phyloP scores from a whole-genome alignment of 2,888 invertebrate species.

The Cerceris ruficornis region DNA sequence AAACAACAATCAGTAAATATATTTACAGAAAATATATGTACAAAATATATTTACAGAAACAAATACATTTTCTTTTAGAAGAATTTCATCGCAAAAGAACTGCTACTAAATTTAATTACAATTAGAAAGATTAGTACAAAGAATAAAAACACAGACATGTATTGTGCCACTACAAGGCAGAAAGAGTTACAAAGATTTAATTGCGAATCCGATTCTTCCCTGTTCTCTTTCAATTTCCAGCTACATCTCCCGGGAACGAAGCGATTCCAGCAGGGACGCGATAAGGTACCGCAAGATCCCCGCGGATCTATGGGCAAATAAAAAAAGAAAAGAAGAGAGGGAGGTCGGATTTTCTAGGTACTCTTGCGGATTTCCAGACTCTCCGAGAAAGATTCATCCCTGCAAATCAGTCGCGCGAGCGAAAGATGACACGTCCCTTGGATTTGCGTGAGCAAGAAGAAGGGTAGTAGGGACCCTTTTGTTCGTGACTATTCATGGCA shows the following conservation, averaged over 20 bases:
- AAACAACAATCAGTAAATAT: too few relatives aligned
- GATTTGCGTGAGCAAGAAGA: slow-evolving; percentile 43
- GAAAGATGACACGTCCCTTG: slow-evolving; percentile 57
- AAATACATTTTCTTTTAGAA: too few relatives aligned
- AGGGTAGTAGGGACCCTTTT: slow-evolving; percentile 34
- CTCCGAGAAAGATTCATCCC: slow-evolving; percentile 56
- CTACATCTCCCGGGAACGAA: slow-evolving; percentile 13
- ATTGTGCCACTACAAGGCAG: too few relatives aligned
- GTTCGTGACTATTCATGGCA: slow-evolving; percentile 39
- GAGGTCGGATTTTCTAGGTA: slow-evolving; percentile 43
- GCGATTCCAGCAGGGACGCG: slow-evolving; percentile 30
- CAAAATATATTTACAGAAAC: too few relatives aligned
- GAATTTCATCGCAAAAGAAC: too few relatives aligned
- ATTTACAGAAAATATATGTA: too few relatives aligned
- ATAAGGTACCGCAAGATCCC: slow-evolving; percentile 43
- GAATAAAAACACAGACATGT: too few relatives aligned
- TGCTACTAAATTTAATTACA: too few relatives aligned
- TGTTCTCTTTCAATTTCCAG: slow-evolving; percentile 33
- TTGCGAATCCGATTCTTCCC: too few relatives aligned
- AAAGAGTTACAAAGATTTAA: too few relatives aligned
- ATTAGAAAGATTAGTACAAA: too few relatives aligned
- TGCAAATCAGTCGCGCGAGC: slow-evolving; percentile 54
- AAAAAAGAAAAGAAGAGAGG: slow-evolving; percentile 27
- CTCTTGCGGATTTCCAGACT: slow-evolving; percentile 47
- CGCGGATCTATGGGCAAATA: slow-evolving; percentile 34